Evolutionary conservation across 1,140 invertebrate genomes (phyloP).

Genomic region (Dolichoris vasculosae): DNA sequence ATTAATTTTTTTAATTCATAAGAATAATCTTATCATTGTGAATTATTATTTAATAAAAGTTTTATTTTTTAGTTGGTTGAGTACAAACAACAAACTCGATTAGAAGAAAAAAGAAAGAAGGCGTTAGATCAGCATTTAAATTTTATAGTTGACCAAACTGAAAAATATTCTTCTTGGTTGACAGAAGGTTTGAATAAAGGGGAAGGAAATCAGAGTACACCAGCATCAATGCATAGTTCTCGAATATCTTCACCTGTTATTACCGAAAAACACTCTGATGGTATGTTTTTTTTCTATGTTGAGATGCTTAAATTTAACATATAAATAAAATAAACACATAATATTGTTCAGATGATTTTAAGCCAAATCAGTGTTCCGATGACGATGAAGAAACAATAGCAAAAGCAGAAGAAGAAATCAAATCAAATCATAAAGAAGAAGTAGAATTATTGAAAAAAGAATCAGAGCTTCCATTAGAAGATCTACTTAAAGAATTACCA

Average conservation of each 20-base stretch:
- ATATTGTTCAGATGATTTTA: slow-evolving; percentile 82
- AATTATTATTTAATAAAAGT: background rate
- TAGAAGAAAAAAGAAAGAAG: slow-evolving; percentile 96
- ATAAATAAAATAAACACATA: slow-evolving; percentile 32
- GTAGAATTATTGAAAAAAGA: slow-evolving; percentile 91
- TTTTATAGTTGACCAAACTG: slow-evolving; percentile 99
- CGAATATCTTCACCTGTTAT: slow-evolving; percentile 70
- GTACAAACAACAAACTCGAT: slow-evolving; percentile 92
- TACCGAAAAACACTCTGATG: slow-evolving; percentile 72
- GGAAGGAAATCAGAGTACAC: slow-evolving; percentile 69
- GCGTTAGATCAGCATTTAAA: slow-evolving; percentile 97
- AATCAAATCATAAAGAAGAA: slow-evolving; percentile 83
- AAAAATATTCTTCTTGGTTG: slow-evolving; percentile 95
- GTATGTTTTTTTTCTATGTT: slow-evolving; percentile 58
- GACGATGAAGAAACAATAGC: slow-evolving; percentile 98
- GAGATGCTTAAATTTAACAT: slow-evolving; percentile 19
- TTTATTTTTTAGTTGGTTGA: slow-evolving; percentile 84
- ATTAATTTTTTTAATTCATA: background rate
- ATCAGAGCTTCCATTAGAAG: slow-evolving; percentile 93
- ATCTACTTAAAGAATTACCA: slow-evolving; percentile 85
- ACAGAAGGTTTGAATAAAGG: slow-evolving; percentile 87
- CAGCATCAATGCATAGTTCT: slow-evolving; percentile 74
- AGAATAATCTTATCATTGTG: background rate
- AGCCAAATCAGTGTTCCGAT: slow-evolving; percentile 84
- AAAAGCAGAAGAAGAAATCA: slow-evolving; percentile 85